Conservation (phyloP, 2,888 invertebrate genomes). For the Clitarchus hookeri region DNA sequence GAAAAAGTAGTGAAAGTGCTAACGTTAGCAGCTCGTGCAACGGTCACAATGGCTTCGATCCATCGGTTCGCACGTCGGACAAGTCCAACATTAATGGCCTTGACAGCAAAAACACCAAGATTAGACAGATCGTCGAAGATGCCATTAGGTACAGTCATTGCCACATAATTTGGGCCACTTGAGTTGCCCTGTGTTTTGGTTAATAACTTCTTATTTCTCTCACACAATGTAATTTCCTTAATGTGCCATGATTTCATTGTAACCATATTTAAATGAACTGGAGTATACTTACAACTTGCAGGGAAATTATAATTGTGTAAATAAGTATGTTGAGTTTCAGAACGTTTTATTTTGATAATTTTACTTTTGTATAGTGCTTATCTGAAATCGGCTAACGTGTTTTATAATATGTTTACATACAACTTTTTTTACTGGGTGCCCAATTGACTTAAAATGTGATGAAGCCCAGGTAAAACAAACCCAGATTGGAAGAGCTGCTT, state of each 20-base stretch:
- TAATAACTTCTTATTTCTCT: not conserved
- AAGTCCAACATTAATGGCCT: constrained; percentile 34
- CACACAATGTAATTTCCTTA: not conserved
- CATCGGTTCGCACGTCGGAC: constrained; percentile 7
- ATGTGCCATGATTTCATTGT: not conserved
- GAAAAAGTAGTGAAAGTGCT: not conserved
- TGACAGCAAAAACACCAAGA: constrained; percentile 46
- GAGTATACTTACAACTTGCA: too few relatives aligned
- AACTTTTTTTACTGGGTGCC: too few relatives aligned
- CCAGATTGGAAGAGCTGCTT: too few relatives aligned
- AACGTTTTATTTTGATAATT: too few relatives aligned
- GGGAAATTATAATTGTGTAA: too few relatives aligned
- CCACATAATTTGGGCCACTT: constrained; percentile 6
- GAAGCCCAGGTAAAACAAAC: too few relatives aligned
- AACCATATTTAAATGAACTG: not conserved
- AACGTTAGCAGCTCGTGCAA: constrained; percentile 18
- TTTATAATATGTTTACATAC: too few relatives aligned
- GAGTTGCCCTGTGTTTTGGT: not conserved
- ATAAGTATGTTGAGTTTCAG: too few relatives aligned
- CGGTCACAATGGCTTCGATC: not conserved
- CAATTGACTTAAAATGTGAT: too few relatives aligned
- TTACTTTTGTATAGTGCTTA: too few relatives aligned
- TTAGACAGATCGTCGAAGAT: constrained; percentile 68
- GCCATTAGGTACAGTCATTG: constrained; percentile 60
- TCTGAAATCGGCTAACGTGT: too few relatives aligned